Percentiles rank a stretch among this genome's conserved stretches.
phyloP scores from a whole-genome alignment of 2,797 vertebrate genomes.

The Linurgus olivaceus region DNA sequence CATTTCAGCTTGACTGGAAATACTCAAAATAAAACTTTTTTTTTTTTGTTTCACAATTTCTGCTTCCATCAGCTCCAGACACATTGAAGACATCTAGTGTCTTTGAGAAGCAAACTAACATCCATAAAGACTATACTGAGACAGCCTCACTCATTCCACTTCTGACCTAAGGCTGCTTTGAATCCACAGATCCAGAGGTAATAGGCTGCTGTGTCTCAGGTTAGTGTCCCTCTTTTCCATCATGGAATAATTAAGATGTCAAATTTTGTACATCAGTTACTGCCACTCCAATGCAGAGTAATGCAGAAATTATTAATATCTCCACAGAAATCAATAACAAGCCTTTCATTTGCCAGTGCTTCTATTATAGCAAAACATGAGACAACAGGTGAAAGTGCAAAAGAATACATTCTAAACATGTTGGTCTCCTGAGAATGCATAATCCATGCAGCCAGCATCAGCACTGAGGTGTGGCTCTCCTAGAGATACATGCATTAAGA shows the following conservation, averaged over 20 bases:
- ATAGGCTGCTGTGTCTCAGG: background rate
- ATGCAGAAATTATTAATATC: slow-evolving; percentile 50
- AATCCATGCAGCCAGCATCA: slow-evolving; percentile 39
- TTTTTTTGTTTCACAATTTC: background rate
- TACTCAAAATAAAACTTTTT: background rate
- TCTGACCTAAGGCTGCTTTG: background rate
- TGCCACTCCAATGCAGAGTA: background rate
- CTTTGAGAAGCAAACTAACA: background rate
- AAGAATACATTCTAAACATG: slow-evolving; percentile 21
- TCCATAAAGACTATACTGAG: background rate
- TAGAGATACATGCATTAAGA: slow-evolving; percentile 15
- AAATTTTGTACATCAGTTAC: slow-evolving; percentile 6
- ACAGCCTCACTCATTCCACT: background rate
- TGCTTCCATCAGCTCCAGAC: background rate
- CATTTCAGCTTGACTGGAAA: background rate
- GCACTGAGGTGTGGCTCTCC: background rate
- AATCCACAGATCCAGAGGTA: slow-evolving; percentile 2
- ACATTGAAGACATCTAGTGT: background rate
- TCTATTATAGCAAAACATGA: slow-evolving; percentile 34
- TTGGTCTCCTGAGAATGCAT: slow-evolving; percentile 22
- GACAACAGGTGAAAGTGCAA: background rate
- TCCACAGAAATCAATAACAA: slow-evolving; percentile 63
- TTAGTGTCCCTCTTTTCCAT: slow-evolving; percentile 9
- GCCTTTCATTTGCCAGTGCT: slow-evolving; percentile 34
- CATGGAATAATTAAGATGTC: slow-evolving; percentile 53